A percentile compares a stretch with the other conserved stretches of the same genome.
Evolutionary conservation across 2,888 invertebrate genomes (phyloP).

Genomic region (Flexamia atlantica): DNA sequence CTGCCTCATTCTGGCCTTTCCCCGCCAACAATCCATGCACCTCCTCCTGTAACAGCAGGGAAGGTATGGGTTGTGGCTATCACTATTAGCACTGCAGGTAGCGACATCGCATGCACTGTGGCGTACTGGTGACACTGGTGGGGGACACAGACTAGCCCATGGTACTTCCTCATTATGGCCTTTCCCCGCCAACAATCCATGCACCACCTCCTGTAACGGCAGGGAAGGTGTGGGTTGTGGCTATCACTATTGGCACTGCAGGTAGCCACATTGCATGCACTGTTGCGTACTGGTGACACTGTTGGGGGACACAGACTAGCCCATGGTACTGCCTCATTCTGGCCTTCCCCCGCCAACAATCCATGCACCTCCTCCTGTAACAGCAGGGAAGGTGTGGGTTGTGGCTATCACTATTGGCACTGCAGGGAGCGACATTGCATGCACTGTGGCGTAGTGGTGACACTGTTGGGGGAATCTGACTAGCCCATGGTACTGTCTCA

Average conservation of each 20-base stretch:
- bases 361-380: conserved; percentile 48
- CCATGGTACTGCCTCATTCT: conserved; percentile 38
- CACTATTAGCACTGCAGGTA: conserved; percentile 34
- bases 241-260: conserved; percentile 43
- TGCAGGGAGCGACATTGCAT: conserved; percentile 32
- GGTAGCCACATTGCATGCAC: conserved; percentile 21
- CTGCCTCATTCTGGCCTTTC: conserved; percentile 20
- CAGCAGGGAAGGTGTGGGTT: conserved; percentile 57
- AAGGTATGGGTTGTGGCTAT: conserved; percentile 23
- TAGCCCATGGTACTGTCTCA: conserved; percentile 28
- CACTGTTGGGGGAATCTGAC: conserved; percentile 44
- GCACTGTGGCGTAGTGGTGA: conserved; percentile 2
- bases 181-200: not conserved
- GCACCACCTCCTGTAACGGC: conserved; percentile 18
- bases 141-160: conserved; percentile 48
- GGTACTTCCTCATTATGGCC: conserved; percentile 25
- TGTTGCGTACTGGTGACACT: conserved; percentile 6
- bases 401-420: conserved; percentile 22
- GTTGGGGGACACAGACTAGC: conserved; percentile 46
- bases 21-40: not conserved
- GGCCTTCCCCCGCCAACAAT: conserved; percentile 7
- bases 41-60: conserved; percentile 61
- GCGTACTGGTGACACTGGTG: conserved; percentile 34
- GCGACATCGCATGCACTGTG: conserved; percentile 12
- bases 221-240: not conserved